Evolutionary conservation across 2,888 invertebrate species (phyloP).

Genomic region (Thysanoteuthis rhombus): DNA sequence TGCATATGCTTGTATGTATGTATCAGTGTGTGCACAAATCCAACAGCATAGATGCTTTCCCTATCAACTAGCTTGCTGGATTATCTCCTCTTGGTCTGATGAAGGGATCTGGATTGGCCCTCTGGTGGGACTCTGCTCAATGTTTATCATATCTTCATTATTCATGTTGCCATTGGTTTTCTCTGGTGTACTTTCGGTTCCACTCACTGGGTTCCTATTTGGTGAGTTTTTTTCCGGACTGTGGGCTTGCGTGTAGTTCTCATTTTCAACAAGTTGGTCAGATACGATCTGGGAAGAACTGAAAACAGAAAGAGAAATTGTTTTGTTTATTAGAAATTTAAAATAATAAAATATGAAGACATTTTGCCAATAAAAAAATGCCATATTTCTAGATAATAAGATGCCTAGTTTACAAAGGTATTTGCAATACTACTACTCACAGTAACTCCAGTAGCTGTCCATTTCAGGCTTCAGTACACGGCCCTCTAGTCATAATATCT

Average conservation of each 20-base stretch:
- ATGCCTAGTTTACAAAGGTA: no score
- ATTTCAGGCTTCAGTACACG: no score
- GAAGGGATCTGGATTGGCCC: background rate
- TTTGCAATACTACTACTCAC: no score
- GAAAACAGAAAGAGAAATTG: background rate
- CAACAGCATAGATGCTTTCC: background rate
- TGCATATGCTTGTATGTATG: background rate
- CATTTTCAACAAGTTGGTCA: background rate
- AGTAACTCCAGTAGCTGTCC: no score
- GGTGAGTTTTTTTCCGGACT: background rate
- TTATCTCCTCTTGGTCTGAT: background rate
- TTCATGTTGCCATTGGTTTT: background rate
- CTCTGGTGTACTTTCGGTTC: background rate
- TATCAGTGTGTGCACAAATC: background rate
- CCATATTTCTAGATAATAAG: no score
- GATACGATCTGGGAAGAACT: background rate
- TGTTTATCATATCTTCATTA: background rate
- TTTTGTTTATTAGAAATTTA: no score
- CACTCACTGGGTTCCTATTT: background rate
- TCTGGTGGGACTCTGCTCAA: background rate
- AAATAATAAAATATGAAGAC: no score
- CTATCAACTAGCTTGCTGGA: background rate
- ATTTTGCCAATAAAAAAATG: no score
- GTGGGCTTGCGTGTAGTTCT: background rate
- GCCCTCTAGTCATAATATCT: no score